phyloP scores from a whole-genome alignment of 2,113 vertebrate species.

The Amazona guildingii region DNA sequence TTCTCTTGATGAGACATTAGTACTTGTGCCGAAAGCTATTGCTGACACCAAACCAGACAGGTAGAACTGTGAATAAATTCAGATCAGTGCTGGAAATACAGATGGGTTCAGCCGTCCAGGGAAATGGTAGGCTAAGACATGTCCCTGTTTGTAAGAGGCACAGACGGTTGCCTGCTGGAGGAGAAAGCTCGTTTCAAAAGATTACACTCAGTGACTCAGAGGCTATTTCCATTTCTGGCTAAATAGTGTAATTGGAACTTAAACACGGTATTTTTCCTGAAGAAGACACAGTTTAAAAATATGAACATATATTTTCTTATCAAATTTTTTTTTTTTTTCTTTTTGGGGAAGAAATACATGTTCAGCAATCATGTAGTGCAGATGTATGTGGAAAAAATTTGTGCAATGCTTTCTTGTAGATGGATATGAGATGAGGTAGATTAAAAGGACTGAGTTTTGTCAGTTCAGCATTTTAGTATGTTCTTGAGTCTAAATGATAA shows the following conservation, averaged over 20 bases:
- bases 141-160: background rate
- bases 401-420: background rate
- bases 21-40: background rate
- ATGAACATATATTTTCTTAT: background rate
- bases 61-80: background rate
- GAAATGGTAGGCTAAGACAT: background rate
- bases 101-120: background rate
- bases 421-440: background rate
- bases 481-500: background rate
- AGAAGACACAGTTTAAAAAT: background rate
- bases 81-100: background rate
- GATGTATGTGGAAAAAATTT: background rate
- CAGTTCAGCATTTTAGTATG: background rate
- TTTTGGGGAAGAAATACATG: background rate
- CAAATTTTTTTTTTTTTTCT: accelerated
- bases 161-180: background rate
- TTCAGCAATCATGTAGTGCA: background rate
- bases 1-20: background rate
- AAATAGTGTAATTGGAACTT: background rate
- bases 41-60: background rate
- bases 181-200: background rate
- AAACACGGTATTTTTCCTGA: background rate
- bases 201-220: background rate
- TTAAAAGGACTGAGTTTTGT: background rate
- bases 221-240: background rate